Conservation (phyloP, 1,140 invertebrate genomes). For the Drosophila lowei region DNA sequence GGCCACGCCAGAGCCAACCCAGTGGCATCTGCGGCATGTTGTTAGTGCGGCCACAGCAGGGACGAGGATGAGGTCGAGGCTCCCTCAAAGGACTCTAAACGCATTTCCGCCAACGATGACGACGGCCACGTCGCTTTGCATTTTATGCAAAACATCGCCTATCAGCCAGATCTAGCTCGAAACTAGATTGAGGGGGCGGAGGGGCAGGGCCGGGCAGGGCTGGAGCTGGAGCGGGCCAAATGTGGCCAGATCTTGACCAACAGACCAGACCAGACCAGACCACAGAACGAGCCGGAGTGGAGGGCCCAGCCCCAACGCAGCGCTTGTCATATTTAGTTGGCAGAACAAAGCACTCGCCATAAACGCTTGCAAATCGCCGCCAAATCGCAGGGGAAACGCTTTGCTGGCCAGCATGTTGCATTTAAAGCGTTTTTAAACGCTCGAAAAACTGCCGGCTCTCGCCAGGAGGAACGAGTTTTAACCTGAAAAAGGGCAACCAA, state of each 20-base stretch:
- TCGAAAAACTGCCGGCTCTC: conserved; percentile 17
- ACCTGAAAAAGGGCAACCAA: conserved; percentile 12
- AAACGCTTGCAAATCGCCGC: conserved; percentile 67
- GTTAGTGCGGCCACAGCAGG: conserved; percentile 6
- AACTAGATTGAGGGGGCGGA: not conserved
- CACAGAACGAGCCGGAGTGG: conserved; percentile 20
- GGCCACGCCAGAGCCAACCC: no score
- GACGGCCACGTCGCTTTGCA: conserved; percentile 31
- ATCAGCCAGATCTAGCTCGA: conserved; percentile 50
- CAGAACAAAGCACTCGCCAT: conserved; percentile 71
- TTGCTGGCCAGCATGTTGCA: conserved; percentile 44
- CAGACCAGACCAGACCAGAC: no score
- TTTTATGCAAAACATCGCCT: conserved; percentile 72
- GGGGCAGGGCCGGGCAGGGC: not conserved
- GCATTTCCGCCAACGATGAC: conserved; percentile 67
- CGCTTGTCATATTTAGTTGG: conserved; percentile 76
- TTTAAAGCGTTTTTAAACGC: conserved; percentile 48
- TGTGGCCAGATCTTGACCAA: not conserved
- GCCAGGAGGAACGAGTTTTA: not conserved
- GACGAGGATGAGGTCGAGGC: conserved; percentile 7
- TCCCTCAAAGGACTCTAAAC: conserved; percentile 68
- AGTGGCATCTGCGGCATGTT: conserved; percentile 48
- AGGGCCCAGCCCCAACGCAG: conserved; percentile 9
- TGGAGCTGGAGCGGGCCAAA: conserved; percentile 2
- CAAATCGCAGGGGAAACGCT: conserved; percentile 53